Evolutionary conservation across 2,113 vertebrate genomes (phyloP).

Genomic region (Cynoglossus semilaevis): DNA sequence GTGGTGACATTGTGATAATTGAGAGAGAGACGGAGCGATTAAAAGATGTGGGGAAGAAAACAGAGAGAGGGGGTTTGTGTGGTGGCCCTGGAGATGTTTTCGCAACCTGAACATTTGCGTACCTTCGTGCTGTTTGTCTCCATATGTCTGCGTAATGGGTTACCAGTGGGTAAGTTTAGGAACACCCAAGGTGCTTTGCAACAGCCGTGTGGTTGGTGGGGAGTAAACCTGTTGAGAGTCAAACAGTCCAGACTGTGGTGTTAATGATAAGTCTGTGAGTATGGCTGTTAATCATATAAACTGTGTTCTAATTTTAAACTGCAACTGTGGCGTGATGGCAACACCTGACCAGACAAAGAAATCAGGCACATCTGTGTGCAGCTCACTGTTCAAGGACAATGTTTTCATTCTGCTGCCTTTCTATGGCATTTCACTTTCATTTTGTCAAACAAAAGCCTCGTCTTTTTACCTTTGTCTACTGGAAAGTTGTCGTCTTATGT

Average conservation of each 20-base stretch:
- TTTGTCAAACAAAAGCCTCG: too few species aligned
- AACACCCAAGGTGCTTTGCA: conserved; percentile 83
- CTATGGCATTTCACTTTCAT: too few species aligned
- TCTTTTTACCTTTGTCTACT: too few species aligned
- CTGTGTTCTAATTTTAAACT: conserved; percentile 47
- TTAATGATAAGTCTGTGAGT: conserved; percentile 74
- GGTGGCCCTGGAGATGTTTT: conserved; percentile 83
- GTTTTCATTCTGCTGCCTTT: conserved; percentile 1
- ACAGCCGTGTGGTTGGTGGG: conserved; percentile 67
- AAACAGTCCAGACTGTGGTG: conserved; percentile 68
- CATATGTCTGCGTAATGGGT: conserved; percentile 82
- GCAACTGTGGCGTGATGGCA: background rate
- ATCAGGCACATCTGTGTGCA: background rate
- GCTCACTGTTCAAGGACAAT: conserved; percentile 1
- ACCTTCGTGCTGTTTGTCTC: conserved; percentile 76
- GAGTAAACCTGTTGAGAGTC: conserved; percentile 77
- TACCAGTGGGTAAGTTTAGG: conserved; percentile 78
- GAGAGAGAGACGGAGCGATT: conserved; percentile 65
- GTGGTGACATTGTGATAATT: conserved; percentile 82
- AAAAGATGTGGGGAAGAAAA: conserved; percentile 42
- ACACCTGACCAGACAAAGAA: conserved; percentile 20
- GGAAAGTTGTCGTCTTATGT: too few species aligned
- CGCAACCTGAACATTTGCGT: conserved; percentile 78
- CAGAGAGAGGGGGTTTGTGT: conserved; percentile 9
- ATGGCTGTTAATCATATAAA: conserved; percentile 62